Evolutionary conservation across 2,888 invertebrate species (phyloP).

Genomic region (Dicycla oo): DNA sequence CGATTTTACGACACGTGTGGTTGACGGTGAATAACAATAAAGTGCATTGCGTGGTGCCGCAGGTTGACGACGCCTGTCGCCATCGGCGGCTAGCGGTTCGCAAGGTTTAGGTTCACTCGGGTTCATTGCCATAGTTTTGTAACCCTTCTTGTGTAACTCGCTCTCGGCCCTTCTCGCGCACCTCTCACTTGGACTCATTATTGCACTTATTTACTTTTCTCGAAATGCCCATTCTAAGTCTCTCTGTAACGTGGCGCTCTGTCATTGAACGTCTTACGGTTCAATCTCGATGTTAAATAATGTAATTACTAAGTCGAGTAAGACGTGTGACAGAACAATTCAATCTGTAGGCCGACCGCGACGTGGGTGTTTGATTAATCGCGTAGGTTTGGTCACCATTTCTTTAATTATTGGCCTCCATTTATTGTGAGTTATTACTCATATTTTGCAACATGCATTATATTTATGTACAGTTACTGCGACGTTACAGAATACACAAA

Average conservation of each 20-base stretch:
- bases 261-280: slow-evolving; percentile 32
- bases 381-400: slow-evolving; percentile 57
- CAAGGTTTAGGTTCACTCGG: slow-evolving; percentile 89
- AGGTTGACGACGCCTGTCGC: slow-evolving; percentile 79
- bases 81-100: slow-evolving; percentile 88
- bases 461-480: slow-evolving; percentile 52
- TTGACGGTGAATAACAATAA: slow-evolving; percentile 58
- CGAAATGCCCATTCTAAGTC: slow-evolving; percentile 52
- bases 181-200: slow-evolving; percentile 88
- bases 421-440: slow-evolving; percentile 51
- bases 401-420: slow-evolving; percentile 54
- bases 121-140: slow-evolving; percentile 91
- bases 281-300: slow-evolving; percentile 56
- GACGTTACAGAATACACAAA: slow-evolving; percentile 45
- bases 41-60: slow-evolving; percentile 63
- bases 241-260: slow-evolving; percentile 33
- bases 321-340: slow-evolving; percentile 64
- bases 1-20: slow-evolving; percentile 59
- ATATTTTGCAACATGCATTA: slow-evolving; percentile 58
- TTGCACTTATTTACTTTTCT: slow-evolving; percentile 75
- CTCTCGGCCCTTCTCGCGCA: slow-evolving; percentile 84
- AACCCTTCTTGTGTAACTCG: slow-evolving; percentile 91
- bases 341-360: slow-evolving; percentile 58
- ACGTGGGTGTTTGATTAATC: slow-evolving; percentile 64
- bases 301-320: slow-evolving; percentile 56